Evolutionary conservation across 2,113 vertebrate species (phyloP).

Genomic region (Dryoscopus gambensis): DNA sequence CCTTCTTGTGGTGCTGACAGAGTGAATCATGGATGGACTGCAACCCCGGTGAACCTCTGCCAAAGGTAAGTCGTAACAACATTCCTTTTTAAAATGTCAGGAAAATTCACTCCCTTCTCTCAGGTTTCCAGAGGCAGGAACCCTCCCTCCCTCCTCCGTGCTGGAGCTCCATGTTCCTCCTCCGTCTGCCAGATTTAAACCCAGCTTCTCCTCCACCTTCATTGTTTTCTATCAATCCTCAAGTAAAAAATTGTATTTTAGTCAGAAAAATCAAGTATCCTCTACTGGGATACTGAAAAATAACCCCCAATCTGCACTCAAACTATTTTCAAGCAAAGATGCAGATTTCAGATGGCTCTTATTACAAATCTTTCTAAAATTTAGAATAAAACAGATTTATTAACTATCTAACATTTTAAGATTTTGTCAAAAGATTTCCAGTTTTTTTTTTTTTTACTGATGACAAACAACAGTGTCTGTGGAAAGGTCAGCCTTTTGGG

Average conservation of each 20-base stretch:
- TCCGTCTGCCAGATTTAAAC: background rate
- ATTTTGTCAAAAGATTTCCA: background rate
- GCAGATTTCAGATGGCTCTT: background rate
- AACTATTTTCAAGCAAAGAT: background rate
- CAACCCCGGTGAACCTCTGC: background rate
- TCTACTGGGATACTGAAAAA: background rate
- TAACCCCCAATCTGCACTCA: rapidly evolving
- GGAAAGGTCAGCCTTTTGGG: background rate
- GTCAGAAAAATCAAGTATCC: background rate
- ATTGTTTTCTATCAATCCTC: background rate
- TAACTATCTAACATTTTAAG: background rate
- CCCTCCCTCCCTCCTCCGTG: background rate
- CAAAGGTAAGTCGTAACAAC: background rate
- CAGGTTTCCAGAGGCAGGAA: background rate
- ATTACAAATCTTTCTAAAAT: background rate
- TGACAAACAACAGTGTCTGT: background rate
- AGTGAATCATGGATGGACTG: background rate
- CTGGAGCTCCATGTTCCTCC: background rate
- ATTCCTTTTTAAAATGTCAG: background rate
- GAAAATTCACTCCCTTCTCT: background rate
- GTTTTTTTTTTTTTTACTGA: rapidly evolving
- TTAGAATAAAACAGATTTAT: background rate
- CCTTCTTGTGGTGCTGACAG: background rate
- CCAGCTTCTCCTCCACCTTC: background rate
- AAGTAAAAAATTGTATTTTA: background rate